phyloP scores from a whole-genome alignment of 2,797 vertebrate genomes.

The Melanogrammus aeglefinus region DNA sequence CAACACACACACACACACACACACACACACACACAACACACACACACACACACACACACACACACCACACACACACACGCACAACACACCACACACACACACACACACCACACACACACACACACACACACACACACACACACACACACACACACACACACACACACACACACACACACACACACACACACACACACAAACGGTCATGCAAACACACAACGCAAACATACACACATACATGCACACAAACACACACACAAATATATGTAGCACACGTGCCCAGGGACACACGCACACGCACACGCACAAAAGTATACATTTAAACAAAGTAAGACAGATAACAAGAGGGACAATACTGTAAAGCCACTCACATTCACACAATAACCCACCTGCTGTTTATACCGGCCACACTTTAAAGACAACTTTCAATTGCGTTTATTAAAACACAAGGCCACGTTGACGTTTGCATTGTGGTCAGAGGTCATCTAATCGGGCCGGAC shows the following conservation, averaged over 20 bases:
- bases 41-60: neutral
- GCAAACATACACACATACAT: neutral
- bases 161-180: neutral
- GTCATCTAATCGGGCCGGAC: constrained; percentile 17
- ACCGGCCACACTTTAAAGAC: no score
- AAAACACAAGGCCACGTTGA: neutral
- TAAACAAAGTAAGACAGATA: no score
- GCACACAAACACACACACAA: neutral
- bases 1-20: neutral
- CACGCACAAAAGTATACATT: neutral
- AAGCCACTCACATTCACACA: neutral
- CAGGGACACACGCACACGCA: neutral
- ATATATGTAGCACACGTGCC: no score
- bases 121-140: no score
- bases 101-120: neutral
- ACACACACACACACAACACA: neutral
- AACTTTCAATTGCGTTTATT: no score
- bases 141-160: neutral
- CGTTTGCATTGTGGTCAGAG: neutral
- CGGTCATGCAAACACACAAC: no score
- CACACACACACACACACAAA: neutral
- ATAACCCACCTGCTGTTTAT: no score
- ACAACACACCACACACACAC: neutral
- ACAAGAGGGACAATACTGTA: no score
- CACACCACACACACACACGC: no score